Evolutionary conservation across 2,888 invertebrate species (phyloP).

Genomic region (Creontiades dilutus): DNA sequence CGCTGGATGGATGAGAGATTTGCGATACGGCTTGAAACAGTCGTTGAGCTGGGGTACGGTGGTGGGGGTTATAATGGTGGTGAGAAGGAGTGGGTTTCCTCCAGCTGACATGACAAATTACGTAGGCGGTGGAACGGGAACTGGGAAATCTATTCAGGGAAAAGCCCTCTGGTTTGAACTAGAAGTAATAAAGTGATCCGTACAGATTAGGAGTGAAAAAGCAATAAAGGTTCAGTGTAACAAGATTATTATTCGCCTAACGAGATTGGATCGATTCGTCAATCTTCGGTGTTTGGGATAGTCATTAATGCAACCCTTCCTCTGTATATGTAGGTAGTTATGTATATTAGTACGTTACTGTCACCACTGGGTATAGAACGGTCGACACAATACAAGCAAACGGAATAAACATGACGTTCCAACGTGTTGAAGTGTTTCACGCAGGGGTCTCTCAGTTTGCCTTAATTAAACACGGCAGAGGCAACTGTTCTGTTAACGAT

Average conservation of each 20-base stretch:
- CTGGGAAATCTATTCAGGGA: conserved; percentile 12
- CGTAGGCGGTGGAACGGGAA: conserved; percentile 10
- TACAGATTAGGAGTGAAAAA: background rate
- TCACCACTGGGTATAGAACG: background rate
- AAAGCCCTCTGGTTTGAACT: conserved; percentile 18
- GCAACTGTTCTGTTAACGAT: conserved; percentile 8
- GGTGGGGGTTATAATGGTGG: conserved; percentile 5
- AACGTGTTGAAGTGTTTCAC: background rate
- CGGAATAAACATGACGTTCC: conserved; percentile 7
- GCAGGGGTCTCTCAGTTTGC: background rate
- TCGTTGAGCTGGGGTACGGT: background rate
- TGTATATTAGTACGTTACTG: no score
- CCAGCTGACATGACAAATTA: conserved; percentile 21
- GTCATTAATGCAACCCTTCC: no score
- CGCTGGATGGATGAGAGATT: conserved; percentile 46
- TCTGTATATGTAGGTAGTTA: no score
- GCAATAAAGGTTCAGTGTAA: background rate
- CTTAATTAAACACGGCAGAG: conserved; percentile 6
- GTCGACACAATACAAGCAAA: background rate
- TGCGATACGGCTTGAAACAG: conserved; percentile 15
- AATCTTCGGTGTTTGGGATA: no score
- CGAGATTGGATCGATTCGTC: no score
- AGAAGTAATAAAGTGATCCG: conserved; percentile 20
- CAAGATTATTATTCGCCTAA: background rate
- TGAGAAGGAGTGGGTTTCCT: background rate